Percentiles rank a stretch among this genome's conserved stretches.
Evolutionary conservation across 2,797 vertebrate species (phyloP).

Genomic region (Chiloscyllium punctatum): DNA sequence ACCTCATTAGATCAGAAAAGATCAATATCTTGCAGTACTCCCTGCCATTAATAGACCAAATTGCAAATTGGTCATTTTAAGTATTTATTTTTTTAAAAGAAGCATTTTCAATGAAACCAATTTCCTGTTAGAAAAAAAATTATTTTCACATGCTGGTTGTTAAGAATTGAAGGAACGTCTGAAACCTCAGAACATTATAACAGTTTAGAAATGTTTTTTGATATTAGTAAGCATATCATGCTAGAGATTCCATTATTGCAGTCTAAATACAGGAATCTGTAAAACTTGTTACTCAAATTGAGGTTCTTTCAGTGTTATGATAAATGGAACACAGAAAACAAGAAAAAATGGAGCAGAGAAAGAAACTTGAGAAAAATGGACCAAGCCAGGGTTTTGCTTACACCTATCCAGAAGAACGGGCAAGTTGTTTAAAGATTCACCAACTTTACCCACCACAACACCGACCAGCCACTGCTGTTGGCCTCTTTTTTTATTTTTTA

Average conservation of each 20-base stretch:
- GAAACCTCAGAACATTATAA: not conserved
- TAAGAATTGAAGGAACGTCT: not conserved
- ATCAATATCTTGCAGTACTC: not conserved
- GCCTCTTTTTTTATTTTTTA: no score
- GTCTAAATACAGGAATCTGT: not conserved
- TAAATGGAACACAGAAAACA: not conserved
- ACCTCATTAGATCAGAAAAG: no score
- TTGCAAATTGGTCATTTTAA: not conserved
- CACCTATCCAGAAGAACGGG: not conserved
- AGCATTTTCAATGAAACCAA: not conserved
- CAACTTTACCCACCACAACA: no score
- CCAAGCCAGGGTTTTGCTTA: not conserved
- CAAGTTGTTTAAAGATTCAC: not conserved
- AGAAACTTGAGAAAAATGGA: not conserved
- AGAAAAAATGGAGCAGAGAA: not conserved
- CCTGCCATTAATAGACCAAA: not conserved
- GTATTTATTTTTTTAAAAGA: not conserved
- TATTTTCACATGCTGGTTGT: not conserved
- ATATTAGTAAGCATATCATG: not conserved
- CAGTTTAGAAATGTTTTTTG: not conserved
- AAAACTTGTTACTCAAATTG: not conserved
- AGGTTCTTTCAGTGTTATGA: no score
- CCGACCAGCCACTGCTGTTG: no score
- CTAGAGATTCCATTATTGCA: not conserved
- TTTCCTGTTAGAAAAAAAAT: not conserved